Percentiles rank a stretch among this genome's conserved stretches.
These are phyloP conservation scores for Azemiops feae DNA, from an alignment of 2,113 vertebrate genomes.

Conservation along the genomic window DNA sequence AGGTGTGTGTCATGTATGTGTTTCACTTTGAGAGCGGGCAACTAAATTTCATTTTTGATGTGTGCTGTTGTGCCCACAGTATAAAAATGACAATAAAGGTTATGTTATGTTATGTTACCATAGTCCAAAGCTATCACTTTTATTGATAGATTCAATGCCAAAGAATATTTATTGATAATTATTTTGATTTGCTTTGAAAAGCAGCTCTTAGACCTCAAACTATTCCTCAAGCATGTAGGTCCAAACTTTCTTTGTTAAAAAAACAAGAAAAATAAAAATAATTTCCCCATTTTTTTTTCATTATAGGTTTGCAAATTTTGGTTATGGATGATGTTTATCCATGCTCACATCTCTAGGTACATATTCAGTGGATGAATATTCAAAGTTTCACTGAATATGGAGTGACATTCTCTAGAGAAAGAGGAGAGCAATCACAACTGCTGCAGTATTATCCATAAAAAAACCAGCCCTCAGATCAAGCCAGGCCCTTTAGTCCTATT, in stretches of 20 bases:
- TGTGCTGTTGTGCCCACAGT: too few species aligned
- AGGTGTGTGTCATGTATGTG: too few species aligned
- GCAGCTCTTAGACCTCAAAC: background rate
- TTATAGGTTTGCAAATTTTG: constrained; percentile 35
- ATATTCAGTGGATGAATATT: constrained; percentile 36
- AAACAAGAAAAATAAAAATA: background rate
- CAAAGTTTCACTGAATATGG: constrained; percentile 51
- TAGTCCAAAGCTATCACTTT: background rate
- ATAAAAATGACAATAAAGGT: too few species aligned
- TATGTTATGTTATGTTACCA: too few species aligned
- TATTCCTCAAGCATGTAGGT: background rate
- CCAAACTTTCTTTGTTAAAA: background rate
- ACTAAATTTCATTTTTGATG: too few species aligned
- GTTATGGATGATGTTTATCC: constrained; percentile 20
- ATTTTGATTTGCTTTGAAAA: background rate
- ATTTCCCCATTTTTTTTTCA: background rate
- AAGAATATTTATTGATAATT: background rate
- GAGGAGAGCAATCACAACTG: constrained; percentile 55
- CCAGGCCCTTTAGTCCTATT: constrained; percentile 58
- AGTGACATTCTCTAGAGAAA: constrained; percentile 9
- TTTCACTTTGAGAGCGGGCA: too few species aligned
- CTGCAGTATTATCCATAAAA: constrained; percentile 15
- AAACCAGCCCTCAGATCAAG: constrained; percentile 39
- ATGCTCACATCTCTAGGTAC: constrained; percentile 35
- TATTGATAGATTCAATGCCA: background rate